Conservation (phyloP, 2,113 vertebrate genomes). For the Sinocyclocheilus anshuiensis region DNA sequence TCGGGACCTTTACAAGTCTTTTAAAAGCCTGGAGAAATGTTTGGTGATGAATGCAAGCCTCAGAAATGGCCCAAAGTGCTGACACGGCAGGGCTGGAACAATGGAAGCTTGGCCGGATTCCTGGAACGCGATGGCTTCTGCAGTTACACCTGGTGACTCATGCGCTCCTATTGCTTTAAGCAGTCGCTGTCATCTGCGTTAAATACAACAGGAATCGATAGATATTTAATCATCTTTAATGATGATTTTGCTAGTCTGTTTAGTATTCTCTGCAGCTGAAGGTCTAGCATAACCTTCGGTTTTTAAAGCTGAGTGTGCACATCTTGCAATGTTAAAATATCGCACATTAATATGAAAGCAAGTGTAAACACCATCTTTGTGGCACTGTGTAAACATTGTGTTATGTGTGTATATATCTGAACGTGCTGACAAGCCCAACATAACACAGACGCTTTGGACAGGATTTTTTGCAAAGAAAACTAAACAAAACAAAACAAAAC, state of each 20-base stretch:
- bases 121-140: constrained; percentile 18
- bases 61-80: constrained; percentile 60
- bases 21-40: constrained; percentile 66
- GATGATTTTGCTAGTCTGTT: background rate
- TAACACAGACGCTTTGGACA: background rate
- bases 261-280: background rate
- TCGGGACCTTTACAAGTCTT: constrained; percentile 68
- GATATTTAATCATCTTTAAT: constrained; percentile 25
- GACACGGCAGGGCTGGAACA: constrained; percentile 19
- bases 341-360: background rate
- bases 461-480: too few relatives aligned
- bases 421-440: background rate
- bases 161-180: background rate
- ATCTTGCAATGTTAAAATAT: constrained; percentile 4
- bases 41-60: constrained; percentile 44
- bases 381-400: background rate
- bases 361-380: background rate
- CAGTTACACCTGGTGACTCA: constrained; percentile 33
- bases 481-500: background rate
- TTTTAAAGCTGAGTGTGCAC: background rate
- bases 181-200: constrained; percentile 8
- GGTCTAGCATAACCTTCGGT: background rate
- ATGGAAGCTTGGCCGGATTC: constrained; percentile 22
- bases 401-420: background rate
- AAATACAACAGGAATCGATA: background rate